These are phyloP conservation scores for Cladopsammia gracilis DNA, from an alignment of 64 coral and sea anemone species.

Conservation along the genomic window DNA sequence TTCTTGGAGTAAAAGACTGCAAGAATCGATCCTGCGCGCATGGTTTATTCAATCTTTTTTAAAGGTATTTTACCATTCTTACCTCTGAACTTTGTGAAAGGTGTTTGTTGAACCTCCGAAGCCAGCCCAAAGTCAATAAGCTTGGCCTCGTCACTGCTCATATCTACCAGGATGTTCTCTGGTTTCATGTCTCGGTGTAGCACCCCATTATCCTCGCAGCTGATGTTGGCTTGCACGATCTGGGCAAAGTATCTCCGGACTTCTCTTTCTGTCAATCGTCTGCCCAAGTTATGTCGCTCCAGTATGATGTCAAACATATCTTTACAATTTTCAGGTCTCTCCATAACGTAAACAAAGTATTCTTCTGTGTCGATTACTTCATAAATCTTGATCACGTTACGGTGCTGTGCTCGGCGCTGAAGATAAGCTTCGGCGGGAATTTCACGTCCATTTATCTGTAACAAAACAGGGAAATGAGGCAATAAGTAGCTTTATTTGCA, in stretches of 20 bases:
- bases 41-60: not conserved
- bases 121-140: constrained; percentile 33
- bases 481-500: too few relatives aligned
- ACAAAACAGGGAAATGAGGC: not conserved
- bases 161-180: constrained; percentile 13
- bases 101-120: not conserved
- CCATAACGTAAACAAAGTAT: constrained; percentile 8
- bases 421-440: constrained; percentile 15
- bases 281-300: not conserved
- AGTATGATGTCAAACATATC: constrained; percentile 18
- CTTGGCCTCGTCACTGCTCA: constrained; percentile 2
- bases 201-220: constrained; percentile 25
- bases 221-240: constrained; percentile 32
- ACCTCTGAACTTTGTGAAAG: constrained; percentile 7
- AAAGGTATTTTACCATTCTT: too few relatives aligned
- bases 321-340: not conserved
- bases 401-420: not conserved
- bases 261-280: not conserved
- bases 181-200: constrained; percentile 9
- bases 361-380: not conserved
- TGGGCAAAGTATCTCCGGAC: not conserved
- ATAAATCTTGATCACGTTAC: not conserved
- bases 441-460: not conserved
- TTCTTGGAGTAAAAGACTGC: too few relatives aligned
- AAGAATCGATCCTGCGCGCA: too few relatives aligned